Conservation (phyloP, 2,113 vertebrate species). For the Phycodurus eques region DNA sequence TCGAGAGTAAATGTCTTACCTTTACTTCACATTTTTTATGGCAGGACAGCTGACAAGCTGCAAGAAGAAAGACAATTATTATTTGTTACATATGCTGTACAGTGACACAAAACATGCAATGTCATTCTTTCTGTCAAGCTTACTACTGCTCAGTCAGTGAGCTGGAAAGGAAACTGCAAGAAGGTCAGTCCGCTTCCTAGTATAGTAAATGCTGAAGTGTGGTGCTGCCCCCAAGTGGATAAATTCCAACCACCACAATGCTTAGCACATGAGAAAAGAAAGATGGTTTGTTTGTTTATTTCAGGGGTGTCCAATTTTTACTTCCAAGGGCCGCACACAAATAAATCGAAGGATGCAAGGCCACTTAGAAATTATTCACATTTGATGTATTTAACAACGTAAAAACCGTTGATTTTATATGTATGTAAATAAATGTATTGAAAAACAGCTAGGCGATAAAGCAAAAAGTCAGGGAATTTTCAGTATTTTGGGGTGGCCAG, state of each 20-base stretch:
- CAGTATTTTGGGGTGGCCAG: no score
- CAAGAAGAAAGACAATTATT: slow-evolving; percentile 35
- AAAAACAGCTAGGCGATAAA: no score
- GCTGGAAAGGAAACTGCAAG: slow-evolving; percentile 5
- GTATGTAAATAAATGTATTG: no score
- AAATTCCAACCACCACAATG: neutral
- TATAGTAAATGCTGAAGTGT: neutral
- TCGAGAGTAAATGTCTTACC: slow-evolving; percentile 70
- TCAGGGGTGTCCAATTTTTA: neutral
- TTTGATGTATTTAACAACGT: neutral
- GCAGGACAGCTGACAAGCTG: slow-evolving; percentile 81
- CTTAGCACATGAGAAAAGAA: neutral
- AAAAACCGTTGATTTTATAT: no score
- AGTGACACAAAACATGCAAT: neutral
- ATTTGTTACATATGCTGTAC: neutral
- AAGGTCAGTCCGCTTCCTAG: neutral
- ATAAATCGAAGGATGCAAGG: neutral
- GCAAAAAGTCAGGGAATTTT: no score
- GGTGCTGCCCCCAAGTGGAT: slow-evolving; percentile 61
- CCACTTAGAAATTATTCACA: neutral
- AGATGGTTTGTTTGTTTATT: neutral
- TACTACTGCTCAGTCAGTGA: slow-evolving; percentile 4
- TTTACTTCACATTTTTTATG: slow-evolving; percentile 87
- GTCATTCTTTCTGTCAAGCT: neutral
- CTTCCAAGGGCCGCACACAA: neutral